Conservation (phyloP, 2,888 invertebrate species). For the Drosophila falleni region DNA sequence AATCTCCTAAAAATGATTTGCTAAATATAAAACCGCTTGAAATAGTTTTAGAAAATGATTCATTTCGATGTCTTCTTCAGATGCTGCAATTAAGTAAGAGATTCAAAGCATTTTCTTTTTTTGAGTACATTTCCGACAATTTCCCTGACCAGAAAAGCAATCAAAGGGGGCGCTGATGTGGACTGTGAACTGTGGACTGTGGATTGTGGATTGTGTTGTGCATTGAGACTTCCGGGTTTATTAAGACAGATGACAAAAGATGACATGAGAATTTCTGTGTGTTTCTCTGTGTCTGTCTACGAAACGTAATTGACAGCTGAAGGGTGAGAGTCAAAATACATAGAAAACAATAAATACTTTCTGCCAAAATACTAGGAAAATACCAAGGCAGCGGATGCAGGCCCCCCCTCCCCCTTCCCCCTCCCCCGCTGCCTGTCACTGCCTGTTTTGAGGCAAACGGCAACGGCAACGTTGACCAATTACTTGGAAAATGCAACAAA, state of each 20-base stretch:
- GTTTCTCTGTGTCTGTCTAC: constrained; percentile 5
- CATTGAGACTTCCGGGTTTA: constrained; percentile 64
- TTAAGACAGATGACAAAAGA: constrained; percentile 48
- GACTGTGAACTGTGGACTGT: too few relatives aligned
- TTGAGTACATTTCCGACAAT: background rate
- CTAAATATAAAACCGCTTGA: constrained; percentile 24
- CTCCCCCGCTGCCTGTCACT: constrained; percentile 54
- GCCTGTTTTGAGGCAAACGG: constrained; percentile 33
- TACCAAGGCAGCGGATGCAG: constrained; percentile 16
- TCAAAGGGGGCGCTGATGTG: background rate
- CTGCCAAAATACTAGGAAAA: constrained; percentile 42
- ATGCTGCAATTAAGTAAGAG: constrained; percentile 33
- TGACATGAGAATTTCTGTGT: constrained; percentile 39
- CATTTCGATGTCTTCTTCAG: constrained; percentile 10
- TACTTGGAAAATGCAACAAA: constrained; percentile 79
- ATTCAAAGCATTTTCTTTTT: constrained; percentile 27
- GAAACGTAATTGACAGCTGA: constrained; percentile 44
- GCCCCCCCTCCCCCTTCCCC: background rate
- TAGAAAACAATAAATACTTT: constrained; percentile 53
- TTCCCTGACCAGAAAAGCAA: constrained; percentile 6
- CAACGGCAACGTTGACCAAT: constrained; percentile 71
- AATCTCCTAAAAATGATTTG: constrained; percentile 1
- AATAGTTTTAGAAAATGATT: constrained; percentile 35
- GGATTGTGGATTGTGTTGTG: too few relatives aligned
- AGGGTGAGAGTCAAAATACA: constrained; percentile 48